Percentiles rank a stretch among this genome's conserved stretches.
Evolutionary conservation across 2,113 vertebrate genomes (phyloP).

Genomic region (Sebastes schlegelii): DNA sequence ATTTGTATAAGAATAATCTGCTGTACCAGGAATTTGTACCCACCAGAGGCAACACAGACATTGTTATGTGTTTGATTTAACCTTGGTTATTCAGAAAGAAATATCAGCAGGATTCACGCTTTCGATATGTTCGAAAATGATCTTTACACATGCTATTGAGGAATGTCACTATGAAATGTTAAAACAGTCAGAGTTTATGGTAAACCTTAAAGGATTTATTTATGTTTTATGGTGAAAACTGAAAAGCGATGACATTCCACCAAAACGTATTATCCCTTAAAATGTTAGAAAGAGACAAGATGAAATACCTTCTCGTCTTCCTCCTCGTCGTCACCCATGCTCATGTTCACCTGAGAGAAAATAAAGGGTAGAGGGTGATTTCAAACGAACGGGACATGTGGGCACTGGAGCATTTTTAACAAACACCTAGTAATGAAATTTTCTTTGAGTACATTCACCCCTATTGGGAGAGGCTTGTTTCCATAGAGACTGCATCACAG

Average conservation of each 20-base stretch:
- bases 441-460: conserved; percentile 85
- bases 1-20: conserved; percentile 22
- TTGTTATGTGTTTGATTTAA: conserved; percentile 6
- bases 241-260: conserved; percentile 10
- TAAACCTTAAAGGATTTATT: conserved; percentile 22
- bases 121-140: background rate
- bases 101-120: background rate
- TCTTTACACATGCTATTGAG: background rate
- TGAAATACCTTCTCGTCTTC: conserved; percentile 95
- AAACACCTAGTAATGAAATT: conserved; percentile 88
- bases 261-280: conserved; percentile 63
- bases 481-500: conserved; percentile 86
- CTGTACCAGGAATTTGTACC: conserved; percentile 5
- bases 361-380: conserved; percentile 80
- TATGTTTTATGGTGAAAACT: conserved; percentile 12
- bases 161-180: background rate
- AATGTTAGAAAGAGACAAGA: conserved; percentile 59
- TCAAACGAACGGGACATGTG: conserved; percentile 79
- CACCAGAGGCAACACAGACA: background rate
- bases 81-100: conserved; percentile 22
- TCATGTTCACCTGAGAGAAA: conserved; percentile 89
- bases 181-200: background rate
- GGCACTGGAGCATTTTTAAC: conserved; percentile 85
- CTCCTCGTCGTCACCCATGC: conserved; percentile 91
- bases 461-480: conserved; percentile 87